A percentile compares a stretch with the other conserved stretches of the same genome.
Conservation (phyloP, 2,888 invertebrate genomes). For the Macrosiphum euphorbiae region DNA sequence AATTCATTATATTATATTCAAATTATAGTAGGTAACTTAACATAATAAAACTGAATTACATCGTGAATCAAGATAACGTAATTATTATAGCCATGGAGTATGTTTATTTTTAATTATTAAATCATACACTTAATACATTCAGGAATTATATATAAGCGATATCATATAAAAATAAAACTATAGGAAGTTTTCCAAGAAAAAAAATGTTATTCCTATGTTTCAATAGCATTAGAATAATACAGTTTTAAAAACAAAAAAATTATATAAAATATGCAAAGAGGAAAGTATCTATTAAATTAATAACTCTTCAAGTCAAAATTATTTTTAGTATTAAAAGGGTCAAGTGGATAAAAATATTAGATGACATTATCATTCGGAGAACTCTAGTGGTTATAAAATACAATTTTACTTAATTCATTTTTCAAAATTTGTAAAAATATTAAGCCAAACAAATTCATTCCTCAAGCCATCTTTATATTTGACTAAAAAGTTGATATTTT, state of each 20-base stretch:
- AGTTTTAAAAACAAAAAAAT: neutral
- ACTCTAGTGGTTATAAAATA: neutral
- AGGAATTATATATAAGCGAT: neutral
- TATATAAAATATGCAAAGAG: neutral
- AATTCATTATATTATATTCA: neutral
- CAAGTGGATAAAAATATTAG: slow-evolving; percentile 2
- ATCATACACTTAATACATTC: neutral
- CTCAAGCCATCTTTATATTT: neutral
- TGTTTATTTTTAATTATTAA: neutral
- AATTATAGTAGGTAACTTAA: too few relatives aligned
- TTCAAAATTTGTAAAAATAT: neutral
- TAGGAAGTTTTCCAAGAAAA: neutral
- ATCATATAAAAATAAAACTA: neutral
- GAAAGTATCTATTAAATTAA: neutral
- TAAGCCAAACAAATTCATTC: neutral
- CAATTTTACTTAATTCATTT: neutral
- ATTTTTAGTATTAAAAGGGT: slow-evolving; percentile 9
- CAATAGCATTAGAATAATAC: neutral
- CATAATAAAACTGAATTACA: neutral
- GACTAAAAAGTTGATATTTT: neutral
- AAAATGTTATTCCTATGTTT: neutral
- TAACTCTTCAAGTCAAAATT: slow-evolving; percentile 7
- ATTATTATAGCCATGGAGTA: neutral
- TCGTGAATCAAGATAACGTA: neutral
- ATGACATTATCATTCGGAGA: neutral